These are phyloP conservation scores for Coranthus polyacanthus DNA, from an alignment of 2,797 vertebrate genomes.

Conservation along the genomic window DNA sequence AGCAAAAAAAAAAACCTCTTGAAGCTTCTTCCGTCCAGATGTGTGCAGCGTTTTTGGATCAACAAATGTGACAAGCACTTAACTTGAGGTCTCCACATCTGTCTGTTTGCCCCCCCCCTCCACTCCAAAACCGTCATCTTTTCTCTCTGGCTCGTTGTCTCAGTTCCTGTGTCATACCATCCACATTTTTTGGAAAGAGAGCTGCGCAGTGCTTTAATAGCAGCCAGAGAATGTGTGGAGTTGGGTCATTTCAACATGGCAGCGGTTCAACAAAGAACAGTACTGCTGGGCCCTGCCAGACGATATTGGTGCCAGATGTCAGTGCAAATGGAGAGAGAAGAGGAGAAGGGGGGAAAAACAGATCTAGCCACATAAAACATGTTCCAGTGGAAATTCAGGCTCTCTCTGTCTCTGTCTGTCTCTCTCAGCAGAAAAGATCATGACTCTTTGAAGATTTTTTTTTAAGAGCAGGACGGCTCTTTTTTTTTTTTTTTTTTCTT, in stretches of 20 bases:
- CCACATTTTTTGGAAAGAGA: conserved; percentile 70
- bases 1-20: not conserved
- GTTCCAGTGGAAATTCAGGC: conserved; percentile 87
- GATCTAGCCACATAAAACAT: conserved; percentile 90
- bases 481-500: conserved; percentile 44
- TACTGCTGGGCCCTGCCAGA: conserved; percentile 85
- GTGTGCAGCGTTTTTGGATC: conserved; percentile 47
- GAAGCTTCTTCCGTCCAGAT: conserved; percentile 65
- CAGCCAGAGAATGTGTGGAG: conserved; percentile 85
- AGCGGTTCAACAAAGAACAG: conserved; percentile 90
- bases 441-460: conserved; percentile 84
- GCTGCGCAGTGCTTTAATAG: conserved; percentile 83
- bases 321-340: conserved; percentile 62
- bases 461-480: conserved; percentile 47
- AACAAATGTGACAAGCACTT: conserved; percentile 65
- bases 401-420: conserved; percentile 67
- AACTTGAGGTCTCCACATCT: conserved; percentile 62
- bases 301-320: conserved; percentile 94
- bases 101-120: conserved; percentile 4
- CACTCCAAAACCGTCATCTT: conserved; percentile 13
- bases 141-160: conserved; percentile 58
- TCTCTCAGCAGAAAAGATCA: conserved; percentile 80
- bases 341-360: conserved; percentile 45
- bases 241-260: conserved; percentile 91
- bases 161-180: conserved; percentile 72